Percentiles rank a stretch among this genome's conserved stretches.
Conservation (phyloP, 2,797 vertebrate species). For the Typhlichthys subterraneus region DNA sequence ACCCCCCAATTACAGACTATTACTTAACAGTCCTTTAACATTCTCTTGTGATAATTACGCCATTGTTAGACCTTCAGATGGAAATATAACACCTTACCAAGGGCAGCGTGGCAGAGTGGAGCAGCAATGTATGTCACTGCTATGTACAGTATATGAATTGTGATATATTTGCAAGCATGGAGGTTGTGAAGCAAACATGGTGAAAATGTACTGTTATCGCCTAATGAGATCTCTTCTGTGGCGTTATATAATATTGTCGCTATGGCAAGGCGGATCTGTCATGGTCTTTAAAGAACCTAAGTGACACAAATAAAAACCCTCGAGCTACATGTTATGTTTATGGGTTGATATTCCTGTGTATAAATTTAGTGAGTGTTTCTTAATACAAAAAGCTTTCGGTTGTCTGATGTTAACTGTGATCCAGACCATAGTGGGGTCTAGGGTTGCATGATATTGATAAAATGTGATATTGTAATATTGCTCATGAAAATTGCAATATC, state of each 20-base stretch:
- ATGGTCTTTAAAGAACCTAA: conserved; percentile 35
- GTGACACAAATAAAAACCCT: conserved; percentile 33
- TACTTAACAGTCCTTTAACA: conserved; percentile 22
- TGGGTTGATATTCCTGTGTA: background rate
- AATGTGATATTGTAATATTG: too few species aligned
- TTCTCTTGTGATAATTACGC: conserved; percentile 64
- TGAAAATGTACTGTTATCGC: conserved; percentile 51
- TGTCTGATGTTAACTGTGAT: conserved; percentile 73
- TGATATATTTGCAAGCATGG: conserved; percentile 61
- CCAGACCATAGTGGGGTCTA: conserved; percentile 54
- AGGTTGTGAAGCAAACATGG: conserved; percentile 38
- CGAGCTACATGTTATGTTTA: conserved; percentile 2
- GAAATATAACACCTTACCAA: conserved; percentile 65
- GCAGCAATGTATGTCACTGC: conserved; percentile 62
- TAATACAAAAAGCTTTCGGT: conserved; percentile 23
- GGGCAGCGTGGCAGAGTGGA: conserved; percentile 55
- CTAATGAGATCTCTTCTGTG: conserved; percentile 52
- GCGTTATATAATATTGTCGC: conserved; percentile 45
- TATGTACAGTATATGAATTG: conserved; percentile 42
- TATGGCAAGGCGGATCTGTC: conserved; percentile 27
- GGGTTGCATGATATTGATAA: too few species aligned
- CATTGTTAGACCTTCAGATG: conserved; percentile 63
- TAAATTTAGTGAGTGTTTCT: conserved; percentile 10
- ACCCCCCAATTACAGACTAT: too few species aligned
- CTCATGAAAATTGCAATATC: too few species aligned